These are phyloP conservation scores for Mallateleia sp. DNA, from an alignment of 2,888 invertebrate species.

Conservation along the genomic window DNA sequence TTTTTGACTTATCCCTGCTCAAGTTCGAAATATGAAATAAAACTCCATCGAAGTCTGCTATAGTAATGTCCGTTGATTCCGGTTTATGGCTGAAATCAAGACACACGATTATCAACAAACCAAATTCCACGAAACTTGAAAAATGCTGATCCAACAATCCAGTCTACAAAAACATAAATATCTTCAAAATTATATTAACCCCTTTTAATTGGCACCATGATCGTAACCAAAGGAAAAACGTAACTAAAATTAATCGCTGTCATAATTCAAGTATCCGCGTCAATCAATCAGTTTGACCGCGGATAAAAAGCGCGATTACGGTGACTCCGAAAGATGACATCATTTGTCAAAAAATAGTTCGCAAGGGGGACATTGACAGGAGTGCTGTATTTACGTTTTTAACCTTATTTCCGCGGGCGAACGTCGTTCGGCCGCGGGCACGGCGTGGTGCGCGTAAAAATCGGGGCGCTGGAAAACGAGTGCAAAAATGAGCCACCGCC, in stretches of 20 bases:
- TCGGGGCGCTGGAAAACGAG: neutral
- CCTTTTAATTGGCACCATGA: too few species aligned
- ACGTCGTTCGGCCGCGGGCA: neutral
- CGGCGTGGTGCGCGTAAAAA: neutral
- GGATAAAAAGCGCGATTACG: too few species aligned
- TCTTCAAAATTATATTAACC: too few species aligned
- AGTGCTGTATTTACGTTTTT: constrained; percentile 64
- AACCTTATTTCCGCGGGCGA: constrained; percentile 59
- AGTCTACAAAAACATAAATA: too few species aligned
- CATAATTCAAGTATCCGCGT: too few species aligned
- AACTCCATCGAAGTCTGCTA: constrained; percentile 99
- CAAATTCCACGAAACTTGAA: too few species aligned
- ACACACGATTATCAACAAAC: too few species aligned
- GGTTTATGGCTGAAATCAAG: constrained; percentile 96
- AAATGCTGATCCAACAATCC: too few species aligned
- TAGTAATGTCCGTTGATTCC: constrained; percentile 97
- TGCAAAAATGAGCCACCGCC: constrained; percentile 67
- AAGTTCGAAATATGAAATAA: constrained; percentile 99
- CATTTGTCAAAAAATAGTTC: constrained; percentile 67
- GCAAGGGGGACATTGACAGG: constrained; percentile 51
- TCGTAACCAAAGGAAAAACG: too few species aligned
- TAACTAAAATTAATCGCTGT: too few species aligned
- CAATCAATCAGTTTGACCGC: too few species aligned
- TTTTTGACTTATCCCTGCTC: constrained; percentile 98
- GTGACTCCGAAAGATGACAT: too few species aligned